phyloP scores from a whole-genome alignment of 2,888 invertebrate genomes.

The Lacanobia oleracea region DNA sequence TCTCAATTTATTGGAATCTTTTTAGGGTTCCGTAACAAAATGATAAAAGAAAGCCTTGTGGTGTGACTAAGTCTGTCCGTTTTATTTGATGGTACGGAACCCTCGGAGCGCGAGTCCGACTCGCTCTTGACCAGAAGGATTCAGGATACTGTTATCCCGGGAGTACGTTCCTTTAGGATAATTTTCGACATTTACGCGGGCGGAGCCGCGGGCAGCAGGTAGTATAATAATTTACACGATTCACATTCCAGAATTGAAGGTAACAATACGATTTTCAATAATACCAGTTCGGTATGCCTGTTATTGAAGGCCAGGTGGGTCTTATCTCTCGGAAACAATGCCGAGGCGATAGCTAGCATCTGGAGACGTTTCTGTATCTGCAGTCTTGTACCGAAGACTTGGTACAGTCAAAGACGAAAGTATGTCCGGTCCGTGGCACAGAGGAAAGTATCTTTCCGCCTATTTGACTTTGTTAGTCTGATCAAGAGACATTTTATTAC shows the following conservation, averaged over 20 bases:
- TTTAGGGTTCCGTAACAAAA: no score
- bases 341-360: slow-evolving; percentile 11
- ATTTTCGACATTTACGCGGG: no score
- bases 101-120: no score
- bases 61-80: no score
- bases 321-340: slow-evolving; percentile 53
- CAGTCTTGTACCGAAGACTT: not conserved
- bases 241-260: slow-evolving; percentile 23
- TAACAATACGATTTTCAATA: slow-evolving; percentile 33
- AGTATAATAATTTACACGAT: slow-evolving; percentile 4
- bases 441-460: no score
- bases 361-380: slow-evolving; percentile 2
- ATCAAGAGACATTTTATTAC: not conserved
- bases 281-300: slow-evolving; percentile 39
- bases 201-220: no score
- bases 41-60: no score
- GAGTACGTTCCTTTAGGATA: no score
- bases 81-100: no score
- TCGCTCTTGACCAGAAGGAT: no score
- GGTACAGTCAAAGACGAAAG: not conserved
- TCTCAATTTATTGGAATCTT: no score
- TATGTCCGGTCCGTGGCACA: not conserved
- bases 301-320: slow-evolving; percentile 46
- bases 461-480: not conserved
- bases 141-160: no score